phyloP scores from a whole-genome alignment of 2,888 invertebrate genomes.

The Melipona bicolor region DNA sequence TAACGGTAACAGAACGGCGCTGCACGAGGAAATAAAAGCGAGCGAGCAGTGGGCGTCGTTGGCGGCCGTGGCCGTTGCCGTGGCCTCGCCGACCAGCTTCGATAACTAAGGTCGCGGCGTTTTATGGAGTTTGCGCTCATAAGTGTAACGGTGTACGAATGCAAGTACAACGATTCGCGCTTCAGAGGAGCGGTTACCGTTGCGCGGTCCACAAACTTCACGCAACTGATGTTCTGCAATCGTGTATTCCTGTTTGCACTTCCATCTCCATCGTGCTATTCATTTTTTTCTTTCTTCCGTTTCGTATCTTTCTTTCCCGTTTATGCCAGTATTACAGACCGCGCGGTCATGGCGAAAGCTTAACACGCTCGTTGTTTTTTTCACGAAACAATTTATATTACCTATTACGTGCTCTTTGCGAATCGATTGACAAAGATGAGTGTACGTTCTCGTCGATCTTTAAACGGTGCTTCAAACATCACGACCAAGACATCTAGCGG shows the following conservation, averaged over 20 bases:
- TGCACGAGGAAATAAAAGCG: constrained; percentile 31
- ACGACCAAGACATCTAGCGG: no score
- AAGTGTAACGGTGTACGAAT: constrained; percentile 82
- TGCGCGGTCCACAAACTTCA: constrained; percentile 82
- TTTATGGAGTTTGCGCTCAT: constrained; percentile 74
- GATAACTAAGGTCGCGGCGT: constrained; percentile 65
- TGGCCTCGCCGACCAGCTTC: constrained; percentile 47
- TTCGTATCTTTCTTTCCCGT: neutral
- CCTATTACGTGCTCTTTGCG: neutral
- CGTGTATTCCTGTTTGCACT: constrained; percentile 64
- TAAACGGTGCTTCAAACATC: constrained; percentile 4
- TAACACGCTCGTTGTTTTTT: constrained; percentile 17
- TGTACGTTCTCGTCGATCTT: neutral
- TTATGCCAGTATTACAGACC: constrained; percentile 9
- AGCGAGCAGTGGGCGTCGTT: constrained; percentile 49
- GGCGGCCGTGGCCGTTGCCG: constrained; percentile 28
- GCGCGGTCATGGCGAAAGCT: constrained; percentile 14
- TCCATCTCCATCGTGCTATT: neutral
- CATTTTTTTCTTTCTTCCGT: neutral
- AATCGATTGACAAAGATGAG: neutral
- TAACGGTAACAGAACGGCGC: constrained; percentile 29
- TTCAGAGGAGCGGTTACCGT: constrained; percentile 76
- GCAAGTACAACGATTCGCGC: constrained; percentile 68
- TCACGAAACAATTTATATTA: neutral
- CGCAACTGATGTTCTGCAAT: constrained; percentile 51